phyloP scores from a whole-genome alignment of 2,888 invertebrate genomes.

The Poecilus cupreus region DNA sequence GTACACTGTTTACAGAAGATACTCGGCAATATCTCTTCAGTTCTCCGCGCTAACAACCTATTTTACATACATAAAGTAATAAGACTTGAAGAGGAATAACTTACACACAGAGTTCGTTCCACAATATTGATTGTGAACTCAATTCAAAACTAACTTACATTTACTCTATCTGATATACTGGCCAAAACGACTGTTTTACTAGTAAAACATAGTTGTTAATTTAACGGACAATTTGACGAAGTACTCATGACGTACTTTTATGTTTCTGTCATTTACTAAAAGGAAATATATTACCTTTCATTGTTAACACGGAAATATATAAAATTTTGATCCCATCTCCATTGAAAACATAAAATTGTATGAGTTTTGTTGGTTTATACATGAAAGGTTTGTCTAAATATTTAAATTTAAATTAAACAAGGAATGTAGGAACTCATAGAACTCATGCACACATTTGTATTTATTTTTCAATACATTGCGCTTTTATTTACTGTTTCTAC shows the following conservation, averaged over 20 bases:
- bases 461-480: too few relatives aligned
- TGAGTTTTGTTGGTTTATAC: not conserved
- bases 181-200: not conserved
- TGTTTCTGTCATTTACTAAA: not conserved
- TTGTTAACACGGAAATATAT: not conserved
- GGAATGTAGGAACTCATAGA: too few relatives aligned
- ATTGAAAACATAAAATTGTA: not conserved
- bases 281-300: not conserved
- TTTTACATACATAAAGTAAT: not conserved
- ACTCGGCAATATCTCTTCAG: not conserved
- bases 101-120: not conserved
- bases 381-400: too few relatives aligned
- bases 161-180: not conserved
- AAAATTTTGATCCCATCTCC: not conserved
- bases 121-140: not conserved
- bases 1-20: not conserved
- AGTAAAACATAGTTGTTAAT: not conserved
- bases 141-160: not conserved
- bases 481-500: too few relatives aligned
- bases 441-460: too few relatives aligned
- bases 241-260: not conserved
- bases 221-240: conserved; percentile 5
- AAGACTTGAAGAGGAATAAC: not conserved
- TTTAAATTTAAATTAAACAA: too few relatives aligned
- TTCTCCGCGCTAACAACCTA: not conserved